Percentiles rank a stretch among this genome's conserved stretches.
Evolutionary conservation across 2,113 vertebrate species (phyloP).

Genomic region (Bubo scandiacus): DNA sequence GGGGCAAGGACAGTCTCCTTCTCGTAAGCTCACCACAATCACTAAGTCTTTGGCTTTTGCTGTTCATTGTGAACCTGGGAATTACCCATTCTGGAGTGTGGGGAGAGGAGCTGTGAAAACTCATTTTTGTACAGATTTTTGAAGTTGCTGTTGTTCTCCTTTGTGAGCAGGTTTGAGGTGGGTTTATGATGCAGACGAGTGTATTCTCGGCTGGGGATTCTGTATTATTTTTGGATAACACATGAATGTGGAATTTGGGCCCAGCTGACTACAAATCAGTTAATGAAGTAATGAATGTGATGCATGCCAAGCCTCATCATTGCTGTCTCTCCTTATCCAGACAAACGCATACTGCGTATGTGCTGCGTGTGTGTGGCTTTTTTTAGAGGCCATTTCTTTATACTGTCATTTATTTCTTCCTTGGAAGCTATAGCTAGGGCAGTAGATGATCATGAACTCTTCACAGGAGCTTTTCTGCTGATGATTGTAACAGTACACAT

Average conservation of each 20-base stretch:
- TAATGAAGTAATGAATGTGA: not conserved
- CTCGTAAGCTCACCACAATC: not conserved
- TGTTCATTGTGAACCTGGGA: not conserved
- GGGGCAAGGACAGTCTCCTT: not conserved
- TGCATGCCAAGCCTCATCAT: not conserved
- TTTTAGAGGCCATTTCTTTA: not conserved
- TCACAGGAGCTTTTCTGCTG: not conserved
- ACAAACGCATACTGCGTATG: not conserved
- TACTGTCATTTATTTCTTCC: not conserved
- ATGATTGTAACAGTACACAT: not conserved
- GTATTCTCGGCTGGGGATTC: not conserved
- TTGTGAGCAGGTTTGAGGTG: not conserved
- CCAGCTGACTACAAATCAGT: not conserved
- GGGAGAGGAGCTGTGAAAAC: not conserved
- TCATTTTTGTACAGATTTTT: not conserved
- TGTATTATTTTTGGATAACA: not conserved
- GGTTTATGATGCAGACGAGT: not conserved
- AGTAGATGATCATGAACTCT: not conserved
- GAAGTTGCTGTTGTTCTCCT: not conserved
- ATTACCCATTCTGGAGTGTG: not conserved
- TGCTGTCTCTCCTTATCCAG: not conserved
- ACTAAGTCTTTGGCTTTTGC: not conserved
- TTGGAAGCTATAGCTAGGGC: not conserved
- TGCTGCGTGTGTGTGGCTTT: accelerated
- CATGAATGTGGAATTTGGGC: not conserved